Percentiles rank a stretch among this genome's conserved stretches.
Evolutionary conservation across 2,797 vertebrate genomes (phyloP).

Genomic region (Discoglossus pictus): DNA sequence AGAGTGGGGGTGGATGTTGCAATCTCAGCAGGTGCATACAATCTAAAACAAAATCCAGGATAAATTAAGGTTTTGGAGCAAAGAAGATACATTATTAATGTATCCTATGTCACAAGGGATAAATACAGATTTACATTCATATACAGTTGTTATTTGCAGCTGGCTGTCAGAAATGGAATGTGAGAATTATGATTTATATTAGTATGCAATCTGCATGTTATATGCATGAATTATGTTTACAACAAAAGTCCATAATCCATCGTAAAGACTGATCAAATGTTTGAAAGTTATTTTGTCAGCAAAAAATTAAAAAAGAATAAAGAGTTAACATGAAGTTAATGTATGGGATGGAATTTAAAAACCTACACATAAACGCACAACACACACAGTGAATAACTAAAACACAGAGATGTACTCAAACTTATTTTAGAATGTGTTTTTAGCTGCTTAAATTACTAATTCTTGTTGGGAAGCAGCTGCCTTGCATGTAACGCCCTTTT

Average conservation of each 20-base stretch:
- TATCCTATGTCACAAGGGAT: constrained; percentile 2
- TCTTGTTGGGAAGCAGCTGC: constrained; percentile 8
- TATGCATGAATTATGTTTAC: too few relatives aligned
- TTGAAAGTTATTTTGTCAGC: too few relatives aligned
- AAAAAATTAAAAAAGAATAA: too few relatives aligned
- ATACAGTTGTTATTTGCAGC: constrained; percentile 1
- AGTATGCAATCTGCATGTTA: too few relatives aligned
- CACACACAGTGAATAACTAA: not conserved
- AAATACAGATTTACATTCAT: not conserved
- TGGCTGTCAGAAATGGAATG: not conserved
- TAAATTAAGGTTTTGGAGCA: constrained; percentile 23
- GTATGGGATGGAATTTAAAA: too few relatives aligned
- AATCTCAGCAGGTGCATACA: not conserved
- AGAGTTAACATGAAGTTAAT: too few relatives aligned
- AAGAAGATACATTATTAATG: not conserved
- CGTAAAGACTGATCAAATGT: too few relatives aligned
- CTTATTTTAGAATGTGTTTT: not conserved
- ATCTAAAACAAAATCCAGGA: constrained; percentile 4
- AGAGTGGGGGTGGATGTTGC: not conserved
- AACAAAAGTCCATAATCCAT: too few relatives aligned
- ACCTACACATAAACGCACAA: too few relatives aligned
- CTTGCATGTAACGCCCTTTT: constrained; percentile 1
- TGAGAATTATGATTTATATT: not conserved
- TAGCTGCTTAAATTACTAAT: constrained; percentile 1
- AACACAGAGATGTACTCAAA: not conserved